A percentile compares a stretch with the other conserved stretches of the same genome.
phyloP scores from a whole-genome alignment of 1,140 invertebrate species.

The Leptinotarsa texana region DNA sequence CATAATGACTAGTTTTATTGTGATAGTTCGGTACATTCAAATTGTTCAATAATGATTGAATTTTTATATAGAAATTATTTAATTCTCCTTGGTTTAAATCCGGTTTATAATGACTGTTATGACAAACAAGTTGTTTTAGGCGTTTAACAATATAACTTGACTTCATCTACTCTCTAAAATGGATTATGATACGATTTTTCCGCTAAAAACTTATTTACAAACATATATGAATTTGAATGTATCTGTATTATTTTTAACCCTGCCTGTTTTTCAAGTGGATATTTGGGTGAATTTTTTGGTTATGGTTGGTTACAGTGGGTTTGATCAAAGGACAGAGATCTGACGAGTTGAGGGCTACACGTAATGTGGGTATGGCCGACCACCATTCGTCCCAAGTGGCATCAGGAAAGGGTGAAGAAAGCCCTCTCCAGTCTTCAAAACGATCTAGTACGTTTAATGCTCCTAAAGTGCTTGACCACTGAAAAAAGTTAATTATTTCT shows the following conservation, averaged over 20 bases:
- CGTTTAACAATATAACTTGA: too few species aligned
- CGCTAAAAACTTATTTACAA: too few species aligned
- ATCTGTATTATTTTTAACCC: background rate
- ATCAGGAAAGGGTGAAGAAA: conserved; percentile 72
- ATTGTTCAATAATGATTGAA: too few species aligned
- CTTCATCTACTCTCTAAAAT: too few species aligned
- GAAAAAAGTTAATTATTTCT: background rate
- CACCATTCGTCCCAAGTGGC: conserved; percentile 62
- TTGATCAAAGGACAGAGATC: conserved; percentile 63
- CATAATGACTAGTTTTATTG: too few species aligned
- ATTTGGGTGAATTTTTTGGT: conserved; percentile 16
- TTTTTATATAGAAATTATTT: too few species aligned
- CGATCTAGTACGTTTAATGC: conserved; percentile 74
- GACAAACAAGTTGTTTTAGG: too few species aligned
- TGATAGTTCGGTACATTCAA: too few species aligned
- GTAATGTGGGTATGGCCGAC: conserved; percentile 65
- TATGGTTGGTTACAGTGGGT: conserved; percentile 48
- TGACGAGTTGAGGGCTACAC: conserved; percentile 62
- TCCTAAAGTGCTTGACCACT: background rate
- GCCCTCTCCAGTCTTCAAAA: conserved; percentile 72
- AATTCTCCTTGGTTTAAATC: too few species aligned
- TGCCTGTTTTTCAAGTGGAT: conserved; percentile 8
- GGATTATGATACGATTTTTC: too few species aligned
- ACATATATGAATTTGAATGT: background rate
- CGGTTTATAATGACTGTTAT: too few species aligned